Percentiles rank a stretch among this genome's conserved stretches.
phyloP scores from a whole-genome alignment of 2,797 vertebrate genomes.

The Orientallactaga sibirica region DNA sequence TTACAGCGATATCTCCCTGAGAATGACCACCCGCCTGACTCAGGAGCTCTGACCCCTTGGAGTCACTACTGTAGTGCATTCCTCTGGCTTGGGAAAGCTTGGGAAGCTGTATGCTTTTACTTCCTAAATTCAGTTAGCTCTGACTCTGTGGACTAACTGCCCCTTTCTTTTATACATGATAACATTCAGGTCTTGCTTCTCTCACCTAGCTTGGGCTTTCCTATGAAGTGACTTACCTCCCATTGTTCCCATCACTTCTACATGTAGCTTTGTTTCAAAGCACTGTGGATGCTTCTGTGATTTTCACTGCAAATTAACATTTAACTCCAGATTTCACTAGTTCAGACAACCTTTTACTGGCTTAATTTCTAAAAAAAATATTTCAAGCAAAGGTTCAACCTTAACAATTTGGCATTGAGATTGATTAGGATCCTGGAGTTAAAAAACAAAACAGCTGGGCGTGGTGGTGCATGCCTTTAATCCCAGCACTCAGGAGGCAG shows the following conservation, averaged over 20 bases:
- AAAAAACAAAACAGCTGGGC: not conserved
- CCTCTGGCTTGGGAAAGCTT: not conserved
- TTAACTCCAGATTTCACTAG: not conserved
- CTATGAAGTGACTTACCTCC: not conserved
- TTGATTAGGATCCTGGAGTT: too few species aligned
- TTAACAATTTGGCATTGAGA: too few species aligned
- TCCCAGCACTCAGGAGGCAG: too few species aligned
- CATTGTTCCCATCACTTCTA: not conserved
- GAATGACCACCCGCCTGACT: not conserved
- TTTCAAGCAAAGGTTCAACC: not conserved
- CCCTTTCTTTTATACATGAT: not conserved
- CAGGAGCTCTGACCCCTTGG: not conserved
- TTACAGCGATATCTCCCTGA: not conserved
- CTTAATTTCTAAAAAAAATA: not conserved
- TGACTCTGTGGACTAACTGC: not conserved
- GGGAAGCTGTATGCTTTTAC: not conserved
- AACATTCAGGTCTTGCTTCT: not conserved
- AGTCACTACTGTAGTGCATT: not conserved
- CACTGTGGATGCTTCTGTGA: not conserved
- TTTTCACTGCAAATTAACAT: conserved; percentile 3
- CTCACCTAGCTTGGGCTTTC: not conserved
- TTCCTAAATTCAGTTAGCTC: not conserved
- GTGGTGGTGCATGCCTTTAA: too few species aligned
- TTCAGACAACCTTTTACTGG: not conserved
- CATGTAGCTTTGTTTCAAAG: conserved; percentile 8